These are phyloP conservation scores for Pedionomus torquatus DNA, from an alignment of 2,113 vertebrate species.

Conservation along the genomic window DNA sequence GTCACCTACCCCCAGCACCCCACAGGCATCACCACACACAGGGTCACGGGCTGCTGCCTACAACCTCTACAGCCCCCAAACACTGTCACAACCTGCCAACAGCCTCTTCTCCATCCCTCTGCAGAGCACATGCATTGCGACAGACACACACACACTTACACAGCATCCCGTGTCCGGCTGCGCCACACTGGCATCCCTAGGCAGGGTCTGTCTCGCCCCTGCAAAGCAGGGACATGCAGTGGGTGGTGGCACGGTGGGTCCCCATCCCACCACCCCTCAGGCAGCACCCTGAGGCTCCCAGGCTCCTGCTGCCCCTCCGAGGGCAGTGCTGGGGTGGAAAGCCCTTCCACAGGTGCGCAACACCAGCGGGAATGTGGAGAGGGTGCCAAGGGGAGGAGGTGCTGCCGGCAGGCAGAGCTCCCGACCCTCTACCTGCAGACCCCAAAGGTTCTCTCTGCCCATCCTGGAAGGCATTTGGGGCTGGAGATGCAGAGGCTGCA, in stretches of 20 bases:
- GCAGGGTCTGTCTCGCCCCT: not conserved
- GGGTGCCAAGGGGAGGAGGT: not conserved
- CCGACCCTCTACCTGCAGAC: not conserved
- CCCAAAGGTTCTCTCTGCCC: not conserved
- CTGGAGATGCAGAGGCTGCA: not conserved
- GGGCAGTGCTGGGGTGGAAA: not conserved
- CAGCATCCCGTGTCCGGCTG: not conserved
- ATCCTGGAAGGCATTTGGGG: not conserved
- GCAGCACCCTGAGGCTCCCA: not conserved
- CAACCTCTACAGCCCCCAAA: not conserved
- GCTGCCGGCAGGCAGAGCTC: not conserved
- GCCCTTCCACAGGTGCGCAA: not conserved
- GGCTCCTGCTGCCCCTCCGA: not conserved
- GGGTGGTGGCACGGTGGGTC: not conserved
- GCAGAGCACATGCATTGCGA: not conserved
- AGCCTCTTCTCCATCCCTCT: not conserved
- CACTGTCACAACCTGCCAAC: not conserved
- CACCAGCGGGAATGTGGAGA: not conserved
- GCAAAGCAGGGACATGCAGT: accelerated
- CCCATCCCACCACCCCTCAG: not conserved
- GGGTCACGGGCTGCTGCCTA: not conserved
- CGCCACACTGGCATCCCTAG: accelerated
- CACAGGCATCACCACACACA: not conserved
- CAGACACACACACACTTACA: not conserved
- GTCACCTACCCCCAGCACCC: not conserved